These are phyloP conservation scores for Epicauta chinensis DNA, from an alignment of 1,140 invertebrate genomes.

Conservation along the genomic window DNA sequence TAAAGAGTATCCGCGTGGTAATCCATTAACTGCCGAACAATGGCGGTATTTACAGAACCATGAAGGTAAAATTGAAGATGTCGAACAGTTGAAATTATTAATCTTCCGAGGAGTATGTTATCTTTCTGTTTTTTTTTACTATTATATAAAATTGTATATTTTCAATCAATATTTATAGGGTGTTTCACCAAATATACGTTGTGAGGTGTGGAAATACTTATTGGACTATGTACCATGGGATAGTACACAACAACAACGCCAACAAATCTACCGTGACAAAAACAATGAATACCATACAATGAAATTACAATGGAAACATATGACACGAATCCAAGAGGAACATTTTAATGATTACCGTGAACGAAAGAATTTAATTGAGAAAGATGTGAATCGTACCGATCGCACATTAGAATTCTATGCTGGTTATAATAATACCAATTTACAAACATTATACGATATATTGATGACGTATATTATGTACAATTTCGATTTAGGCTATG, in stretches of 20 bases:
- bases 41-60: constrained; percentile 72
- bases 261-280: constrained; percentile 61
- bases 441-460: constrained; percentile 81
- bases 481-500: constrained; percentile 96
- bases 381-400: constrained; percentile 96
- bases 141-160: not conserved
- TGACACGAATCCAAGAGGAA: constrained; percentile 79
- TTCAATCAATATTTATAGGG: constrained; percentile 40
- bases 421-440: constrained; percentile 86
- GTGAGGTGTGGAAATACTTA: constrained; percentile 93
- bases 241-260: constrained; percentile 65
- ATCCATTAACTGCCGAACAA: constrained; percentile 66
- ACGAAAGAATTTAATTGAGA: constrained; percentile 91
- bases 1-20: constrained; percentile 52
- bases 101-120: constrained; percentile 82
- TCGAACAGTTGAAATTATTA: constrained; percentile 64
- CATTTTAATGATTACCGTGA: constrained; percentile 86
- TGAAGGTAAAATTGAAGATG: constrained; percentile 67
- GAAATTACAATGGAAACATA: constrained; percentile 95
- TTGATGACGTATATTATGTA: constrained; percentile 99
- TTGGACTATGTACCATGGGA: constrained; percentile 86
- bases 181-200: constrained; percentile 60
- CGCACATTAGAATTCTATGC: constrained; percentile 84
- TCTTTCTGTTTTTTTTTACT: no score
- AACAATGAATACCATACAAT: constrained; percentile 88